Evolutionary conservation across 1,140 invertebrate species (phyloP).

Genomic region (Ctenoplectra terminalis): DNA sequence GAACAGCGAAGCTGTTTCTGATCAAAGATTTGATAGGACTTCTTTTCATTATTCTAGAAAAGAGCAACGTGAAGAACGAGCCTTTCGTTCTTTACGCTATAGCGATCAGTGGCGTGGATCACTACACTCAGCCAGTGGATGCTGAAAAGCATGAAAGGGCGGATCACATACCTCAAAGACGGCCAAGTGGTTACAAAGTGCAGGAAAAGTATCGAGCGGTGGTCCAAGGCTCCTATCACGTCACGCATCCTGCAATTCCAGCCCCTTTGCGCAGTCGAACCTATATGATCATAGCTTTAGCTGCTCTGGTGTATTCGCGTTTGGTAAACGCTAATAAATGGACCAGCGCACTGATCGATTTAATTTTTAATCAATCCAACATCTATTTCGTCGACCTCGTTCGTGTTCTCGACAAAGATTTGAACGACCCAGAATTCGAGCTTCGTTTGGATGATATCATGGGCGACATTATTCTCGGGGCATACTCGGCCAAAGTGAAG

Average conservation of each 20-base stretch:
- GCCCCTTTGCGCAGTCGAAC: constrained; percentile 66
- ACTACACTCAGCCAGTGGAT: constrained; percentile 21
- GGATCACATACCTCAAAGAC: constrained; percentile 46
- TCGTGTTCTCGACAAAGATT: constrained; percentile 69
- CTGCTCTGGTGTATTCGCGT: constrained; percentile 75
- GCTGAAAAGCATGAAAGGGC: constrained; percentile 35
- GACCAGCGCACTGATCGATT: constrained; percentile 73
- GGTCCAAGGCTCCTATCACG: constrained; percentile 75
- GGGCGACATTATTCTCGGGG: constrained; percentile 77
- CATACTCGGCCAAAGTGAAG: constrained; percentile 78
- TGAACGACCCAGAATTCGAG: constrained; percentile 70
- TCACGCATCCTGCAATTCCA: constrained; percentile 67
- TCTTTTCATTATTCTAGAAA: constrained; percentile 76
- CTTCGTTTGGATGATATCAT: constrained; percentile 73
- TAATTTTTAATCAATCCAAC: constrained; percentile 80
- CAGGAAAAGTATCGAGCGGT: constrained; percentile 71
- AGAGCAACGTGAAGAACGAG: constrained; percentile 74
- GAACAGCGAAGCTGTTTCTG: constrained; percentile 74
- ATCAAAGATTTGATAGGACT: constrained; percentile 69
- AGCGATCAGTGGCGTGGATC: constrained; percentile 52
- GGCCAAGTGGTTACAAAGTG: constrained; percentile 72
- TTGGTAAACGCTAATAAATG: constrained; percentile 76
- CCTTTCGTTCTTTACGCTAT: constrained; percentile 73
- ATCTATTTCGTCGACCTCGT: constrained; percentile 78
- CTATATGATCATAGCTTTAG: constrained; percentile 73